Base-by-base conservation (phyloP, 1,140 invertebrate genomes). In the Psilanteris sp. region DNA sequence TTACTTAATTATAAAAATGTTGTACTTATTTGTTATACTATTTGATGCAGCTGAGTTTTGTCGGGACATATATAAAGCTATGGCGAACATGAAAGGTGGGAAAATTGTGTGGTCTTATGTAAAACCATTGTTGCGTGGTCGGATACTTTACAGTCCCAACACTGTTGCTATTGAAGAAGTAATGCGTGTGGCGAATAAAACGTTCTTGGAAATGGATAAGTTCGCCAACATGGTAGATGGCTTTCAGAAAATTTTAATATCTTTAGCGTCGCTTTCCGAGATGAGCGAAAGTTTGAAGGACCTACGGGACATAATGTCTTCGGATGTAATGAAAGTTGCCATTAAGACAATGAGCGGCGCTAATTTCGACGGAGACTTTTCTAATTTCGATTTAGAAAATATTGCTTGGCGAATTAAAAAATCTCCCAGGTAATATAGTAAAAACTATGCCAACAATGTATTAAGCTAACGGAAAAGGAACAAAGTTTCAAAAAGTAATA, bases 41-140 rank as follows among this genome's bases (percentile, higher is more conserved):
- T n/a, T n/a, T 41, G 3, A 15, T 32, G 15, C 15, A 92, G 91
- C 90, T 2, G 89, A 91, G 4, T 92, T 91, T 79, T 93, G 92
- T 62, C 90, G 89, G 11, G 86, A 90, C 0, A 83, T 91, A 1
- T 92, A 93, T 64, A 87, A 90, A 59, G 90, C 90, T 62, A 83
- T 93, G 0, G 83, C 90, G 0, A 85, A 80, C 2, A 90, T 91
- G 73, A 88, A 89, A 6, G 91, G 90, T 7, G 92, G 92, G 1
- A 93, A 93, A 77, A 91, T 93, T 8, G 85, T 92, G 10, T 93
- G 92, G 92, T 91, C 90, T 5, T 91, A 91, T 55, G 87, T 92
- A 3, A 93, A 93, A 68, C 92, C 92, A 0, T 83, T 93, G 6
- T 81, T 93, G 16, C 90, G 92, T 71, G 92, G 92, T 3, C 90